phyloP scores from a whole-genome alignment of 1,140 invertebrate genomes.

The Ganaspis sp. region DNA sequence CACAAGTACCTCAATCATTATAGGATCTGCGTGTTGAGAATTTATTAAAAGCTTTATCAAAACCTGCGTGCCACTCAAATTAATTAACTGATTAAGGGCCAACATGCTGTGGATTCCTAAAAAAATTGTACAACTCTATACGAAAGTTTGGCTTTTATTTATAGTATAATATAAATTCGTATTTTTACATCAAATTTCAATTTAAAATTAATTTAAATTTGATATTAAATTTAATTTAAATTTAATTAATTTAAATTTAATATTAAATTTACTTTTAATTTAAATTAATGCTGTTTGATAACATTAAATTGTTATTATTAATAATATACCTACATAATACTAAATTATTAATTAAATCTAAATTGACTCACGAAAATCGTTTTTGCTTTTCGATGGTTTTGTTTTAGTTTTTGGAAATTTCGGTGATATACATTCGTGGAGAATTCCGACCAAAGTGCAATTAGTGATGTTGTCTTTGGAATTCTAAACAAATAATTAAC shows the following conservation, averaged over 20 bases:
- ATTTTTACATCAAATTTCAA: too few relatives aligned
- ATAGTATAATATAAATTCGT: too few relatives aligned
- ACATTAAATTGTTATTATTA: too few relatives aligned
- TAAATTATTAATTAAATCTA: constrained; percentile 22
- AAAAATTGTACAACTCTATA: constrained; percentile 38
- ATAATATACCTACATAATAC: too few relatives aligned
- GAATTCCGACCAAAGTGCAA: constrained; percentile 68
- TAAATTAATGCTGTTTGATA: too few relatives aligned
- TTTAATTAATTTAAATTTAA: too few relatives aligned
- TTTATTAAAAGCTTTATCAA: constrained; percentile 73
- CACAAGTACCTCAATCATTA: constrained; percentile 69
- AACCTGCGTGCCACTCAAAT: constrained; percentile 72
- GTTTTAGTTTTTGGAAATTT: constrained; percentile 62
- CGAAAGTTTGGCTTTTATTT: too few relatives aligned
- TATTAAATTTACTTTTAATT: too few relatives aligned
- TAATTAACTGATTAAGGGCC: constrained; percentile 72
- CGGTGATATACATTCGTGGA: constrained; percentile 73
- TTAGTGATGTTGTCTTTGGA: constrained; percentile 67
- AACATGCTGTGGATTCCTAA: constrained; percentile 67
- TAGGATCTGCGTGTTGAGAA: constrained; percentile 66
- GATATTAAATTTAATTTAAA: too few relatives aligned
- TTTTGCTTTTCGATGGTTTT: constrained; percentile 64
- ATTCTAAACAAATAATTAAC: constrained; percentile 60
- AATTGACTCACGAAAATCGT: constrained; percentile 57
- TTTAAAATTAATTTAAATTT: too few relatives aligned